A percentile compares a stretch with the other conserved stretches of the same genome.
Conservation (phyloP, 2,888 invertebrate genomes). For the Diaprepes abbreviatus region DNA sequence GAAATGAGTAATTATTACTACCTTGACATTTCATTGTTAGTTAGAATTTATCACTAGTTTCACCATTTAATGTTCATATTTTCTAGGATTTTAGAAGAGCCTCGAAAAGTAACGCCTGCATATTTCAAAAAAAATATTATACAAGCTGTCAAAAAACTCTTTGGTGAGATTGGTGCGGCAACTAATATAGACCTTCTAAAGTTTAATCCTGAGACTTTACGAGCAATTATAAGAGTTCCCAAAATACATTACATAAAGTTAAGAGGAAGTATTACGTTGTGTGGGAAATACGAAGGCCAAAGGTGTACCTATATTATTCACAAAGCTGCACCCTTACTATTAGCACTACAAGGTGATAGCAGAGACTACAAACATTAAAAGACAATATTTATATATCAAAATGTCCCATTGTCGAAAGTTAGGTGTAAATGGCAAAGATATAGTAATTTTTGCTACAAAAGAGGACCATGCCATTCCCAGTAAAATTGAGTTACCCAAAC, state of each 20-base stretch:
- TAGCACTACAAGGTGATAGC: slow-evolving; percentile 65
- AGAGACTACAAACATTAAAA: slow-evolving; percentile 61
- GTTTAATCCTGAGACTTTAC: slow-evolving; percentile 66
- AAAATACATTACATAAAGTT: slow-evolving; percentile 71
- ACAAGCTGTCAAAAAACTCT: slow-evolving; percentile 69
- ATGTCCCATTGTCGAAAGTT: slow-evolving; percentile 70
- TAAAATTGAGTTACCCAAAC: slow-evolving; percentile 77
- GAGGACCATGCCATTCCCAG: slow-evolving; percentile 85
- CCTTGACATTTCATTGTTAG: slow-evolving; percentile 73
- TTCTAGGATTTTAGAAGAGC: slow-evolving; percentile 68
- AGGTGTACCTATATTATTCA: slow-evolving; percentile 71
- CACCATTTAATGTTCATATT: slow-evolving; percentile 30
- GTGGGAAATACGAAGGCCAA: slow-evolving; percentile 67
- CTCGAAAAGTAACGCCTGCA: slow-evolving; percentile 67
- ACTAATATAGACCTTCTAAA: slow-evolving; percentile 73
- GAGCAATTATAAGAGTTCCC: slow-evolving; percentile 72
- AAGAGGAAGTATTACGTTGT: slow-evolving; percentile 72
- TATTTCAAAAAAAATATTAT: slow-evolving; percentile 74
- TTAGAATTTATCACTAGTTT: slow-evolving; percentile 48
- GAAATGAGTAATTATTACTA: slow-evolving; percentile 68
- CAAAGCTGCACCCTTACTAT: slow-evolving; percentile 69
- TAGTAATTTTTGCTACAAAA: slow-evolving; percentile 84
- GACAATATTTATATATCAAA: slow-evolving; percentile 26
- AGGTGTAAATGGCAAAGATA: slow-evolving; percentile 79
- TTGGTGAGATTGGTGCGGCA: slow-evolving; percentile 73